Evolutionary conservation across 2,888 invertebrate genomes (phyloP).

Genomic region (Eupithecia tripunctaria): DNA sequence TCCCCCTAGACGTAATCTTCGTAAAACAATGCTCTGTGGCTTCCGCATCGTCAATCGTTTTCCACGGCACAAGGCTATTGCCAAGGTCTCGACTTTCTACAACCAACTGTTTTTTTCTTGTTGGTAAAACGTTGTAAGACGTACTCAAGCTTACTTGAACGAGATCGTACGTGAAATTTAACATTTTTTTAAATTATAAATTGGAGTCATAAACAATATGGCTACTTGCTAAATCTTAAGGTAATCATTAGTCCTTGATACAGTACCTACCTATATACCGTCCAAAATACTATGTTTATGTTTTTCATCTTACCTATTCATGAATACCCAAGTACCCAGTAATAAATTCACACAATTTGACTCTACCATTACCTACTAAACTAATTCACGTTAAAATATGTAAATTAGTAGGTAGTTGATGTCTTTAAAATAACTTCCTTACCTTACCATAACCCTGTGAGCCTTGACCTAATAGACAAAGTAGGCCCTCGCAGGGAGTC

Average conservation of each 20-base stretch:
- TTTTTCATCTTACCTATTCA: neutral
- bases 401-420: neutral
- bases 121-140: conserved; percentile 27
- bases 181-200: neutral
- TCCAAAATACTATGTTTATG: neutral
- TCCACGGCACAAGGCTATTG: conserved; percentile 80
- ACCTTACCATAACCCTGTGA: conserved; percentile 10
- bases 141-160: neutral
- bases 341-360: neutral
- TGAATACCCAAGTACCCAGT: neutral
- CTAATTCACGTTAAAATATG: neutral
- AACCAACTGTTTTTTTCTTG: conserved; percentile 39
- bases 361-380: neutral
- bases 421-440: conserved; percentile 12
- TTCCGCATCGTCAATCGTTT: conserved; percentile 78
- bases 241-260: neutral
- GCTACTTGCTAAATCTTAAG: no score
- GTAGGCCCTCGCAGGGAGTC: neutral
- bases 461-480: conserved; percentile 26
- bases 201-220: no score
- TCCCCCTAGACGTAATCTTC: conserved; percentile 57
- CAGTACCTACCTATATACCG: neutral
- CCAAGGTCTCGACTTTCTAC: conserved; percentile 81
- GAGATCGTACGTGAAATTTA: neutral
- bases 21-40: conserved; percentile 74